A percentile compares a stretch with the other conserved stretches of the same genome.
phyloP scores from a whole-genome alignment of 2,113 vertebrate species.

The Sturnira hondurensis region DNA sequence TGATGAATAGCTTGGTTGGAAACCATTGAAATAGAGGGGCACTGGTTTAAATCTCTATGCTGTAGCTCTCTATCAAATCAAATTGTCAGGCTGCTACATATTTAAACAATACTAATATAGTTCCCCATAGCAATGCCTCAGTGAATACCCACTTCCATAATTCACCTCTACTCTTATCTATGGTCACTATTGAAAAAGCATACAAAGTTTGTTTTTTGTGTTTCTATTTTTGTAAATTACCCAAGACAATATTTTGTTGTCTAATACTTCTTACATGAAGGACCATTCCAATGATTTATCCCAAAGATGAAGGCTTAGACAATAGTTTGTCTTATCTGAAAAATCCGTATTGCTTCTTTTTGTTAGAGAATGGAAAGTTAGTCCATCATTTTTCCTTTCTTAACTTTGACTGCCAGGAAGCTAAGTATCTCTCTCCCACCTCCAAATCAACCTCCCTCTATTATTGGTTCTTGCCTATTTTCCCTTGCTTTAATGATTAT shows the following conservation, averaged over 20 bases:
- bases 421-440: not conserved
- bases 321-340: not conserved
- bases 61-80: not conserved
- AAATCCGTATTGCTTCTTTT: not conserved
- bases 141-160: not conserved
- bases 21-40: not conserved
- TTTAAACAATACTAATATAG: not conserved
- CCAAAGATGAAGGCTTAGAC: not conserved
- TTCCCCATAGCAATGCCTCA: not conserved
- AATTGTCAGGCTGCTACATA: not conserved
- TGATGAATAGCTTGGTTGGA: not conserved
- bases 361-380: not conserved
- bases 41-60: not conserved
- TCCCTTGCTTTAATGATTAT: not conserved
- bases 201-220: not conserved
- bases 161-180: not conserved
- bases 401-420: not conserved
- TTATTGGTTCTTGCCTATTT: not conserved
- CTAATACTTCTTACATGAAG: not conserved
- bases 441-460: not conserved
- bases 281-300: not conserved
- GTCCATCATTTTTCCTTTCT: not conserved
- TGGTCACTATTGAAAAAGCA: not conserved
- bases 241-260: not conserved
- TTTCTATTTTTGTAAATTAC: conserved; percentile 17